Evolutionary conservation across 2,888 invertebrate species (phyloP), one percentile per base, ranked within the genome.

Genomic region (Eupithecia pulchellata): DNA sequence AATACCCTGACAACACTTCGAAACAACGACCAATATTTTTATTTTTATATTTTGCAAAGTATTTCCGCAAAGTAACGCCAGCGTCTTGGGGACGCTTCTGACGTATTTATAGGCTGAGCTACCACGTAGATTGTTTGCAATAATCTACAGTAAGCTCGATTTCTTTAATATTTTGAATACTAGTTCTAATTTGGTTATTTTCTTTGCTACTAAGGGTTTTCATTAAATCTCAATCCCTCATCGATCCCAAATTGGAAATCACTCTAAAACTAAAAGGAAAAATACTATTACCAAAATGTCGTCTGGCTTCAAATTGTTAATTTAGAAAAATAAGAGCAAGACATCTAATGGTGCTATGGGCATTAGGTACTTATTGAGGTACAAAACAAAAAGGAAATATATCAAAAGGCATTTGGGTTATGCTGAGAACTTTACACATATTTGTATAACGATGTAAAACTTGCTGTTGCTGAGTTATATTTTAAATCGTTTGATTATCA

Each of bases 241-340:
- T 20, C 27, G 25, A 29, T 57, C 17, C 29, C 29, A 57, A 57
- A 29, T 57, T 57, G 29, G 29, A 55, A 55, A 57, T 29, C 57
- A 57, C 29, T 57, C 14, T 52, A 52, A 52, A 52, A 57, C 27
- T 30, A 60, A 60, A 60, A 30, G 60, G 11, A 32, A 60, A 60
- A 32, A 36, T 34, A 34, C 11, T 9, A 29, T 32, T 34, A 34
- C 32, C 89, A 86, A 85, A 83, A 82, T 89, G 87, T 88, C 89
- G 83, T 84, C 82, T 85, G 84, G 79, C 81, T 77, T 77, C 82
- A 81, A 85, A 85, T 86, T 81, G 78, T 79, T 74, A 73, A 76
- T 80, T 79, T 84, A 81, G 75, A 57, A 69, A 68, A 80, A 84
- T 85, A 88, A 86, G 75, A 84, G 90, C 91, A 89, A 91, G 91